Base-by-base conservation (phyloP, 2,113 vertebrate genomes). In the Ophiodon elongatus region DNA sequence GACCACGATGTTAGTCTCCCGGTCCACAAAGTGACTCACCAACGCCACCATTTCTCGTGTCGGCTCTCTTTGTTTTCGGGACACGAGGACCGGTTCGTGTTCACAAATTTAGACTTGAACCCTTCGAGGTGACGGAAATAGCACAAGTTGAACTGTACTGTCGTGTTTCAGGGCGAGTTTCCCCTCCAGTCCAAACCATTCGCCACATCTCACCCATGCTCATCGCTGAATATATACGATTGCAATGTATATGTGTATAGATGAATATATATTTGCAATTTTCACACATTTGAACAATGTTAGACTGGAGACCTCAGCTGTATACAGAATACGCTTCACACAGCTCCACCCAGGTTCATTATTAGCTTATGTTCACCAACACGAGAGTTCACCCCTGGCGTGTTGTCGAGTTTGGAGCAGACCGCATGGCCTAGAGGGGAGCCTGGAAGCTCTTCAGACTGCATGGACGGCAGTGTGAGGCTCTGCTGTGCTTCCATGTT, bases 251-350 rank as follows among this genome's bases (percentile, higher is more conserved):
- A 88, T 79, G 67, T 80, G 59, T 75, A 65, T 85, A 87, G 45
- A 87, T 88, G 78, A 86, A 68, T 79, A 87, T 89, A 85, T 91
- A 90, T 72, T 86, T 85, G 83, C 88, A 88, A 83, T 85, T 79
- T 78, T 39, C 59, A 57, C 80, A 41, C 89, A 88, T 82, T 50
- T 69, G 82, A 84, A 72, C 68, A 80, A 83, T 81, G 76, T 86
- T 88, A 90, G 85, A 93, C 88, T 89, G 90, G 90, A 89, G 91
- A 92, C 84, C 90, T 91, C 89, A 80, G 85, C 92, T 92, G 90
- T 90, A 92, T 83, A 91, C 87, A 89, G 73, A 87, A 79, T 74
- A 83, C 43, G 39, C 79, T 78, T 88, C 84, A 79, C 78, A 50
- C 73, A 78, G 76, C 79, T 33, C 67, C 73, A 56, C 79, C 59